Conservation (phyloP, 37 sponge, comb jelly and placozoan species). For the Axinella damicornis region DNA sequence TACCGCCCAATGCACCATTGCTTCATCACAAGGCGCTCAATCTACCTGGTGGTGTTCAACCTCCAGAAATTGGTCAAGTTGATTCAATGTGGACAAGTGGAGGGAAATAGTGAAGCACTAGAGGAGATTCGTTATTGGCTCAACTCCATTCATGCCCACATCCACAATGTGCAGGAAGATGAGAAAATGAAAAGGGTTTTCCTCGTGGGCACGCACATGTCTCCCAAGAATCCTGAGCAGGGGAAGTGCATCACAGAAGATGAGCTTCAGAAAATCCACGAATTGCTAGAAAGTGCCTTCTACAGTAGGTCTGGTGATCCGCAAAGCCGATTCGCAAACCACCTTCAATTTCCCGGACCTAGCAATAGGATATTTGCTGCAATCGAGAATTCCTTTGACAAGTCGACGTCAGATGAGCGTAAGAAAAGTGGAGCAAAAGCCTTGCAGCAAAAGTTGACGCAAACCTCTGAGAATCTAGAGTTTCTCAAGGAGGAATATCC, state of each 20-base stretch:
- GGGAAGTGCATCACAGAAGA: constrained; percentile 2
- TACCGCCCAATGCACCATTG: constrained; percentile 75
- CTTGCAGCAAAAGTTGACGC: constrained; percentile 22
- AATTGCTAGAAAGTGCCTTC: neutral
- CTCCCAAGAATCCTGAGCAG: constrained; percentile 17
- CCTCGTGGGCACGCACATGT: constrained; percentile 55
- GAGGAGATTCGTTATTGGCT: constrained; percentile 63
- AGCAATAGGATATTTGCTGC: constrained; percentile 2
- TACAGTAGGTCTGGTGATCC: too few relatives aligned
- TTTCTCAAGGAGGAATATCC: constrained; percentile 53
- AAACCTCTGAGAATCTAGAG: constrained; percentile 14
- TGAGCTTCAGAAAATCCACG: constrained; percentile 16
- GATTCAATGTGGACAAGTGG: neutral
- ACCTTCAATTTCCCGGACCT: constrained; percentile 2
- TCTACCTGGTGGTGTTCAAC: constrained; percentile 58
- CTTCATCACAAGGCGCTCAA: constrained; percentile 60
- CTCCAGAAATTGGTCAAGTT: neutral
- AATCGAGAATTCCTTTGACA: constrained; percentile 54
- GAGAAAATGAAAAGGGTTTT: constrained; percentile 27
- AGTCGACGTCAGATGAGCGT: neutral
- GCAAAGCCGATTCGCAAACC: constrained; percentile 4
- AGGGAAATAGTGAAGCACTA: neutral
- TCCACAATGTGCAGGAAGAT: constrained; percentile 15
- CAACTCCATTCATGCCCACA: constrained; percentile 61
- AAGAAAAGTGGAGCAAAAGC: constrained; percentile 44